Percentiles rank a stretch among this genome's conserved stretches.
phyloP scores from a whole-genome alignment of 2,113 vertebrate genomes.

The Lichenostomus cassidix region DNA sequence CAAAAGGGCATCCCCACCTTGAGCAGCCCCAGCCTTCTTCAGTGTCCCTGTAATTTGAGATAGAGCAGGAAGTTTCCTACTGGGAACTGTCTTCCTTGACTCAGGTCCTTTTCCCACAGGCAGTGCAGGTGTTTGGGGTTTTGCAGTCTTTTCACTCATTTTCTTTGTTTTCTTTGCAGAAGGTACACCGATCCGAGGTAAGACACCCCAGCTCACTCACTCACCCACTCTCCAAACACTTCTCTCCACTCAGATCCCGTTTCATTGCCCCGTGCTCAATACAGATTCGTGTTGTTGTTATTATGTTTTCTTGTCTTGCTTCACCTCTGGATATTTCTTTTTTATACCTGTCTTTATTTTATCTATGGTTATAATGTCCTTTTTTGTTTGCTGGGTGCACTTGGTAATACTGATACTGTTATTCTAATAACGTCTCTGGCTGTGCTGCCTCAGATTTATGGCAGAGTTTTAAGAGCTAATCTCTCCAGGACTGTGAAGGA shows the following conservation, averaged over 20 bases:
- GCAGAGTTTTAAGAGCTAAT: conserved; percentile 42
- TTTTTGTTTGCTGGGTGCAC: conserved; percentile 60
- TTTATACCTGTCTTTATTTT: conserved; percentile 53
- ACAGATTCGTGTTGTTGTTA: not conserved
- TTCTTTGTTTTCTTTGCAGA: conserved; percentile 89
- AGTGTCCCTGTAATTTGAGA: not conserved
- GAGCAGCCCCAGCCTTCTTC: not conserved
- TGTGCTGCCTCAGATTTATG: conserved; percentile 41
- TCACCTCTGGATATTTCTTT: conserved; percentile 37
- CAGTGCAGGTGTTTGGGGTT: conserved; percentile 56
- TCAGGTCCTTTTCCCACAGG: conserved; percentile 61
- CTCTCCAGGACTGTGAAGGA: conserved; percentile 22
- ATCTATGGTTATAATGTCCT: conserved; percentile 28
- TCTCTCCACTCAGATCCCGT: conserved; percentile 57
- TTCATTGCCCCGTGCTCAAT: conserved; percentile 43
- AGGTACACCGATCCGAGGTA: conserved; percentile 99
- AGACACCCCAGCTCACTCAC: conserved; percentile 72
- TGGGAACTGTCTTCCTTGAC: conserved; percentile 44
- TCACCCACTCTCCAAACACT: conserved; percentile 41
- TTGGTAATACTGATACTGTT: not conserved
- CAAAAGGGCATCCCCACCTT: not conserved
- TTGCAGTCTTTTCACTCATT: conserved; percentile 68
- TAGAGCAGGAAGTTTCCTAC: conserved; percentile 22
- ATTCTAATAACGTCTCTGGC: not conserved
- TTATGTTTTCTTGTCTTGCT: conserved; percentile 36